A percentile compares a stretch with the other conserved stretches of the same genome.
Conservation (phyloP, 1,140 invertebrate species). For the Leptoteleia sp. region DNA sequence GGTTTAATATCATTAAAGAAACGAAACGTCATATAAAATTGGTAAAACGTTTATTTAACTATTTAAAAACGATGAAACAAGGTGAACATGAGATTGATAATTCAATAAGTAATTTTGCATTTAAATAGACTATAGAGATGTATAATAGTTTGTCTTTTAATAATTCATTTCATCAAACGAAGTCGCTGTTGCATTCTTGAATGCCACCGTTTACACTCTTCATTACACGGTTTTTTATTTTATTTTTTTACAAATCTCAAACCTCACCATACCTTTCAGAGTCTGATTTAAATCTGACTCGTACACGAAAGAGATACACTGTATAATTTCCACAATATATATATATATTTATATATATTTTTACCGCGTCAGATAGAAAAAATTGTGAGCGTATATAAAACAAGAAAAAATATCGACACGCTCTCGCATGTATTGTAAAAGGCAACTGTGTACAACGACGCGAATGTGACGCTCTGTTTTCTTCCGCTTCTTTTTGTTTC, state of each 20-base stretch:
- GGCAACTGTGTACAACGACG: conserved; percentile 70
- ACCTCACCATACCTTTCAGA: conserved; percentile 18
- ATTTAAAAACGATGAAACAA: conserved; percentile 81
- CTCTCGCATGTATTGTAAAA: conserved; percentile 64
- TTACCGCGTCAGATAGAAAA: conserved; percentile 61
- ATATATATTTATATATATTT: conserved; percentile 30
- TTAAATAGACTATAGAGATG: conserved; percentile 81
- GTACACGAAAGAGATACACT: conserved; percentile 48
- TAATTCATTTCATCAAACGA: conserved; percentile 54
- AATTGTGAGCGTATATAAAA: conserved; percentile 65
- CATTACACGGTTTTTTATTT: conserved; percentile 42
- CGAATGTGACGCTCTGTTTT: conserved; percentile 53
- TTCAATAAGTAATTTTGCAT: conserved; percentile 78
- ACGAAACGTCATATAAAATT: conserved; percentile 71
- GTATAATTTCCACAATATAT: conserved; percentile 45
- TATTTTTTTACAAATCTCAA: conserved; percentile 58
- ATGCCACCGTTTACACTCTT: conserved; percentile 48
- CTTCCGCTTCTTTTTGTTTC: conserved; percentile 37
- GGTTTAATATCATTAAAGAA: background rate
- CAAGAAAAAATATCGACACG: conserved; percentile 65
- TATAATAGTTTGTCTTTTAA: conserved; percentile 74
- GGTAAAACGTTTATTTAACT: conserved; percentile 81
- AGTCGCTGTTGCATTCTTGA: conserved; percentile 53
- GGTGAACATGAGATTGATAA: conserved; percentile 81
- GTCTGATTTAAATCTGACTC: background rate